Percentiles rank a stretch among this genome's conserved stretches.
Evolutionary conservation across 2,888 invertebrate genomes (phyloP).

Genomic region (Hydraecia micacea): DNA sequence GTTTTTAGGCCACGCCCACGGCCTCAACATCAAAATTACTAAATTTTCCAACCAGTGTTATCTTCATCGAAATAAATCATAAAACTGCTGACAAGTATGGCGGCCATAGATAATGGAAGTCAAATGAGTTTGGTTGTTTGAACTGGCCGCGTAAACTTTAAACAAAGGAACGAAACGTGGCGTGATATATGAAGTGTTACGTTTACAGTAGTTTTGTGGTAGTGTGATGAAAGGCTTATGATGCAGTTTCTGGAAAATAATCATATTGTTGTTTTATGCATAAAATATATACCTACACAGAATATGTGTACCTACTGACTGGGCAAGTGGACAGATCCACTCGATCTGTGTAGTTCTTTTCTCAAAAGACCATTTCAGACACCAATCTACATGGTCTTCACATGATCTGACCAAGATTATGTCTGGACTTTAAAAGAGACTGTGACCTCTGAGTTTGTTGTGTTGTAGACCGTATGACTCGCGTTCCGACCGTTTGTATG

Average conservation of each 20-base stretch:
- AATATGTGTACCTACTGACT: no score
- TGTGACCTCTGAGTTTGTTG: no score
- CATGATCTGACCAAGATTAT: no score
- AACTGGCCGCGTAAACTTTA: conserved; percentile 29
- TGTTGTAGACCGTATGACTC: no score
- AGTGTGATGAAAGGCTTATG: not conserved
- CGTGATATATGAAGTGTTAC: conserved; percentile 32
- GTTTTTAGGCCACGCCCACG: conserved; percentile 22
- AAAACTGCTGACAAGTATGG: conserved; percentile 35
- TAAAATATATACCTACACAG: not conserved
- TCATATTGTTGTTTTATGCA: not conserved
- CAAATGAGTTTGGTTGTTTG: conserved; percentile 38
- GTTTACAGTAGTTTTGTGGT: not conserved
- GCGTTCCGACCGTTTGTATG: no score
- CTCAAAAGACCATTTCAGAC: no score
- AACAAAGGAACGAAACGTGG: conserved; percentile 23
- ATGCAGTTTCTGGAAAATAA: not conserved
- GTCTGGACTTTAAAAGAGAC: no score
- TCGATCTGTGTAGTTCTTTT: no score
- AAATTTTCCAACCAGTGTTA: conserved; percentile 38
- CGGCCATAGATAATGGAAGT: conserved; percentile 17
- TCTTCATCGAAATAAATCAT: conserved; percentile 54
- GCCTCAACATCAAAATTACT: conserved; percentile 8
- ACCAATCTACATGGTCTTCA: no score
- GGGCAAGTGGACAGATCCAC: no score